phyloP scores from a whole-genome alignment of 2,797 vertebrate species.

The Crocodylus rhombifer region DNA sequence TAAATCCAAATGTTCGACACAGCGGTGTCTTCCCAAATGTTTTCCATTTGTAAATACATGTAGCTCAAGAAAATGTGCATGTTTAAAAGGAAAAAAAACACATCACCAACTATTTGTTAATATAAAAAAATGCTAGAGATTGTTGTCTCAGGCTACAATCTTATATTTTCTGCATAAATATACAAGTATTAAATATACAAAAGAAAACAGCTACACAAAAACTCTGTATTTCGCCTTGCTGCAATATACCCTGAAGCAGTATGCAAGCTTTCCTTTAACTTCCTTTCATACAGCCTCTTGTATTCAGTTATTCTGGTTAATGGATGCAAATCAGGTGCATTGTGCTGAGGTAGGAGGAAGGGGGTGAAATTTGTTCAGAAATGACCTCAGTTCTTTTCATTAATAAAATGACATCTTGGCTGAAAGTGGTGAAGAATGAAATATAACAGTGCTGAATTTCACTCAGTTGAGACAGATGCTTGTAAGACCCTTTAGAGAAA shows the following conservation, averaged over 20 bases:
- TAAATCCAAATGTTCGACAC: conserved; percentile 66
- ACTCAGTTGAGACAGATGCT: conserved; percentile 75
- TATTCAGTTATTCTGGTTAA: conserved; percentile 83
- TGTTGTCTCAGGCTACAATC: conserved; percentile 43
- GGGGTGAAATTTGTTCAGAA: conserved; percentile 81
- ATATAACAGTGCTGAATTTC: conserved; percentile 77
- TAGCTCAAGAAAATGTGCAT: conserved; percentile 53
- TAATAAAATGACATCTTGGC: conserved; percentile 83
- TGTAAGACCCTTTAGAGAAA: conserved; percentile 70
- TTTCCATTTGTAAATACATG: conserved; percentile 68
- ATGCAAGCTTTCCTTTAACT: conserved; percentile 73
- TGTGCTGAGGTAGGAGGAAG: conserved; percentile 77
- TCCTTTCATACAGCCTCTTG: conserved; percentile 78
- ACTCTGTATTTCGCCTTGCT: conserved; percentile 65
- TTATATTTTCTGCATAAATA: conserved; percentile 64
- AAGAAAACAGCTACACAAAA: conserved; percentile 54
- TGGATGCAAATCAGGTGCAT: conserved; percentile 86
- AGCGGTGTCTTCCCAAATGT: conserved; percentile 64
- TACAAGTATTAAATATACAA: conserved; percentile 40
- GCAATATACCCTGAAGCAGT: conserved; percentile 73
- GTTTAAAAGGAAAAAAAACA: conserved; percentile 5
- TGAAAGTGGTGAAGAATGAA: conserved; percentile 80
- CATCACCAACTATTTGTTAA: conserved; percentile 25
- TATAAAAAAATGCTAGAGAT: conserved; percentile 44
- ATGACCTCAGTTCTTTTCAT: conserved; percentile 84